Evolutionary conservation across 2,888 invertebrate species (phyloP), one percentile per base, ranked within the genome.

Genomic region (Unio pictorum): DNA sequence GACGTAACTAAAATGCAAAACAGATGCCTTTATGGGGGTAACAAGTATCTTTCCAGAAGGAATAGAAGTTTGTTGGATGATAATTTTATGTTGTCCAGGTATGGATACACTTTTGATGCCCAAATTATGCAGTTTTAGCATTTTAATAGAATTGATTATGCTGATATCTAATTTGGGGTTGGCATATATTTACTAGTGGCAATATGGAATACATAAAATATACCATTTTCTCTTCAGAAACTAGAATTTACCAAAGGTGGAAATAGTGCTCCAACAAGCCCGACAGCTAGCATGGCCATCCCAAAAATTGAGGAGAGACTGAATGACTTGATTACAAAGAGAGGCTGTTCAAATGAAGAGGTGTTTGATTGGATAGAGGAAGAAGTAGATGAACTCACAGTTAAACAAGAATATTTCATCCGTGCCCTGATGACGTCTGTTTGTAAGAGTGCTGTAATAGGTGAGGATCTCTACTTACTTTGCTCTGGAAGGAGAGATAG

Each of bases 401-500:
- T 81, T 92, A 84, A 84, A 69, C 76, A 94, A 70, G 93, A 93
- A 74, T 92, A 93, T 88, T 95, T 95, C 88, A 93, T 95, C 87
- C 92, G 94, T 85, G 92, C 93, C 69, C 91, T 95, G 80, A 94
- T 94, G 83, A 94, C 94, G 81, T 93, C 94, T 55, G 93, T 95
- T 76, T 93, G 94, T 87, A 93, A 93, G 86, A 92, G 93, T 89
- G 93, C 94, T 18, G 92, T 95, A 67, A 81, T 76, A 75, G 92
- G 93, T 90, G 92, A 91, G 86, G 23, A 23, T 23, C 23, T 23
- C 23, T 23, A 23, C 0, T 23, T 23, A 23, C 23, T 23, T 23
- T 23, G n/a, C n/a, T n/a, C n/a, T n/a, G 23, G 23, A 23, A 23
- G 23, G 23, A 23, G 23, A 23, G 23, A 23, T 23, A 23, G n/a